Evolutionary conservation across 2,113 vertebrate genomes (phyloP).

Genomic region (Delphinapterus leucas): DNA sequence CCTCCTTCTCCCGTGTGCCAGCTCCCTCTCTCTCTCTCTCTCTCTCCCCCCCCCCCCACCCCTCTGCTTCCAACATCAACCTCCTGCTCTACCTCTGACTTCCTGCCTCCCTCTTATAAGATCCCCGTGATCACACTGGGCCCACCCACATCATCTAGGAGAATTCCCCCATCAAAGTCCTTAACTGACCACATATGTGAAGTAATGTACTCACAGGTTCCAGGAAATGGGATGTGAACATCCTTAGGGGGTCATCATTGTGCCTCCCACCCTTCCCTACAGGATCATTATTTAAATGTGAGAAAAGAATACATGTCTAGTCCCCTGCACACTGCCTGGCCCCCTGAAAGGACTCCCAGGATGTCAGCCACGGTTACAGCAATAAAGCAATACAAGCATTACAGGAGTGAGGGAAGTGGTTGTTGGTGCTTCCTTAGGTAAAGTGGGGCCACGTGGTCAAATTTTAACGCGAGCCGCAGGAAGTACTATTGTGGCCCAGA

Average conservation of each 20-base stretch:
- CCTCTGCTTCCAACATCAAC: neutral
- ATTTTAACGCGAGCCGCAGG: neutral
- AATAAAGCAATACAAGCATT: neutral
- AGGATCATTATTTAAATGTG: neutral
- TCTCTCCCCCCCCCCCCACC: neutral
- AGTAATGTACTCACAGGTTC: neutral
- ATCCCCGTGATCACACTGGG: neutral
- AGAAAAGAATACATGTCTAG: neutral
- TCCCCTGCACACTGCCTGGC: neutral
- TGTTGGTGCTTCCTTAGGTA: neutral
- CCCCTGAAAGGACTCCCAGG: neutral
- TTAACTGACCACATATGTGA: neutral
- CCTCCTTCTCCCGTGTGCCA: no score
- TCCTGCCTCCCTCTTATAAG: neutral
- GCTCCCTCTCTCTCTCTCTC: neutral
- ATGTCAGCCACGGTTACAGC: neutral
- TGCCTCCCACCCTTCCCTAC: neutral
- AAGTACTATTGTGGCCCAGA: neutral
- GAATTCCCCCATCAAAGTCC: neutral
- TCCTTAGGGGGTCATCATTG: neutral
- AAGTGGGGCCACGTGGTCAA: neutral
- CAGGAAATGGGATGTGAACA: neutral
- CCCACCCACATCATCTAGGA: neutral
- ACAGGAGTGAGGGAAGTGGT: neutral
- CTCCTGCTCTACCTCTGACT: neutral